These are phyloP conservation scores for Gonioctena quinquepunctata DNA, from an alignment of 1,140 invertebrate genomes.

Conservation along the genomic window DNA sequence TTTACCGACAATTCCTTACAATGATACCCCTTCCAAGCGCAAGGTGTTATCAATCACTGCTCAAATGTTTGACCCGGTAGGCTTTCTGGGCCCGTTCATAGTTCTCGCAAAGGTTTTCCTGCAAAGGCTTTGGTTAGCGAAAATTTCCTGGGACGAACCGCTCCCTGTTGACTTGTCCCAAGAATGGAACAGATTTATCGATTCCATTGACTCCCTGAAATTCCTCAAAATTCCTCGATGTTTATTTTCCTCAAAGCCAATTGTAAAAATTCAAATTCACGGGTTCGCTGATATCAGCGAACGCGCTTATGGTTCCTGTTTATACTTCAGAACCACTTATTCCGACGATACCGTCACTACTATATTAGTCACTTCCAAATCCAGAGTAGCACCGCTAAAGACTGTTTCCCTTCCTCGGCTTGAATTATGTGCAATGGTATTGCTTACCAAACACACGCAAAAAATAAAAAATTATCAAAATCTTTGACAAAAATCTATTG, in stretches of 20 bases:
- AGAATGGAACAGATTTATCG: constrained; percentile 35
- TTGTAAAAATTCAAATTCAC: constrained; percentile 23
- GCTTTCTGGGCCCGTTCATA: too few relatives aligned
- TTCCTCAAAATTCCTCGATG: constrained; percentile 11
- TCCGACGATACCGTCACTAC: neutral
- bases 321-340: constrained; percentile 49
- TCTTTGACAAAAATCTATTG: neutral
- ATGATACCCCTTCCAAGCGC: too few relatives aligned
- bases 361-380: constrained; percentile 29
- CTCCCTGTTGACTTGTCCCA: constrained; percentile 25
- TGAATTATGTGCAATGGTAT: constrained; percentile 28
- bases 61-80: too few relatives aligned
- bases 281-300: constrained; percentile 46
- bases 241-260: neutral
- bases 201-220: neutral
- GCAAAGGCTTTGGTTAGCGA: too few relatives aligned
- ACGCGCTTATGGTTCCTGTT: constrained; percentile 38
- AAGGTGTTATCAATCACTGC: too few relatives aligned
- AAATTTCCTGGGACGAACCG: constrained; percentile 30
- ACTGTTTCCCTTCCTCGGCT: constrained; percentile 35
- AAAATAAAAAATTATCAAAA: neutral
- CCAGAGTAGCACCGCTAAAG: constrained; percentile 40
- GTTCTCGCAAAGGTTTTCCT: too few relatives aligned
- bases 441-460: constrained; percentile 11
- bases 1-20: too few relatives aligned